phyloP scores from a whole-genome alignment of 2,888 invertebrate genomes.

The Chrysodeixis includens region DNA sequence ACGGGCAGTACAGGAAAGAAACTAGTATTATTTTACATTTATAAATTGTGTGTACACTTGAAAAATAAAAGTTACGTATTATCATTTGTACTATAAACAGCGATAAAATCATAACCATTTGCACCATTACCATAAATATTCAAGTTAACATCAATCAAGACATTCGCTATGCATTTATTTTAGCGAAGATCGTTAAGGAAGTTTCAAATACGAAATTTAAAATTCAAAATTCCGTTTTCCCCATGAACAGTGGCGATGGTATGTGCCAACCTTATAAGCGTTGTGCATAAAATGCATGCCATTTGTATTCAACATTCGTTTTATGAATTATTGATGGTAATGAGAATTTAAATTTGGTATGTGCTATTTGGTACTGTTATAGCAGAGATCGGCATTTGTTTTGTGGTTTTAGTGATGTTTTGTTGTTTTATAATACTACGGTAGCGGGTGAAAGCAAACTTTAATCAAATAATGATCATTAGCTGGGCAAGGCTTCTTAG shows the following conservation, averaged over 20 bases:
- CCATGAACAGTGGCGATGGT: conserved; percentile 25
- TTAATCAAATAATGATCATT: too few relatives aligned
- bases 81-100: neutral
- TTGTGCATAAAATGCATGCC: conserved; percentile 52
- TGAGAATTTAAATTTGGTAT: conserved; percentile 59
- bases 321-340: conserved; percentile 63
- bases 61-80: neutral
- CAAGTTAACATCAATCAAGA: conserved; percentile 10
- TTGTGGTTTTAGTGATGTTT: neutral
- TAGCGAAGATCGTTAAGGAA: conserved; percentile 13
- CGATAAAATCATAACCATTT: neutral
- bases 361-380: neutral
- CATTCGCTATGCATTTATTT: neutral
- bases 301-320: conserved; percentile 56
- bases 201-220: conserved; percentile 38
- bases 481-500: too few relatives aligned
- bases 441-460: too few relatives aligned
- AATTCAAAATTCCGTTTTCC: conserved; percentile 32
- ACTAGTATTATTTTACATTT: too few relatives aligned
- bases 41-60: too few relatives aligned
- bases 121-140: neutral
- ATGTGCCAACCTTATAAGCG: conserved; percentile 42
- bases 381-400: neutral
- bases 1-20: too few relatives aligned
- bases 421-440: too few relatives aligned